Base-by-base conservation (phyloP, 2,888 invertebrate species). In the Drosophila recens region DNA sequence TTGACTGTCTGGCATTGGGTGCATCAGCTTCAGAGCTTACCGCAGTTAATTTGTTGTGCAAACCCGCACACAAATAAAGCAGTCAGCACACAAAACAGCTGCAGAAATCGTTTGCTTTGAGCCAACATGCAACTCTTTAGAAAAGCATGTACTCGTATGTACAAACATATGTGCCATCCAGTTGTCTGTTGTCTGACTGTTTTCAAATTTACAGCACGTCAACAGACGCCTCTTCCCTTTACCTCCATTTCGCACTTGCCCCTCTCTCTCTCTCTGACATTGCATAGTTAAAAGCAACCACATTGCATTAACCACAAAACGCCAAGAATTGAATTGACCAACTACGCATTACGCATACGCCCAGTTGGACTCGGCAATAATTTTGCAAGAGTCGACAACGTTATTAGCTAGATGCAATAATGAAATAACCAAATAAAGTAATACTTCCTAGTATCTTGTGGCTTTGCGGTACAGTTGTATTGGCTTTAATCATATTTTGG, bases 121-220 rank as follows among this genome's bases (percentile, higher is more conserved):
- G 70, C 72, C 83, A 88, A 88, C 88, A 82, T 77, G 62, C 74
- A 77, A 85, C 88, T 82, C 83, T 85, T 82, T 85, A 79, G 70
- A 46, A 33, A 3, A 30, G 33, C 45, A 43, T 20, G 17, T 53
- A 27, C 42, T 17, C 42, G 53, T 13, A 4, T 10, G 34, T 34
- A 10, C 9, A 10, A 1, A 10, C 13, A 17, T 54, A 30, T 54
- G 20, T 43, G 42, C 62, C 75, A 80, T 49, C 27, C 49, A 59
- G 27, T 17, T 42, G 49, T 5, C 42, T 43, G 23, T 23, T 23
- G 34, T 65, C 68, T 69, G 81, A 74, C 85, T 81, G 79, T 84
- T 87, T 88, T 88, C 88, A 88, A 85, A 83, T 88, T 86, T 83
- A 82, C 83, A 86, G 68, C 77, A 74, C 80, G 85, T 81, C 82